Evolutionary conservation across 37 sponge, comb jelly and placozoan genomes (phyloP).

Genomic region (Haliclona indistincta): DNA sequence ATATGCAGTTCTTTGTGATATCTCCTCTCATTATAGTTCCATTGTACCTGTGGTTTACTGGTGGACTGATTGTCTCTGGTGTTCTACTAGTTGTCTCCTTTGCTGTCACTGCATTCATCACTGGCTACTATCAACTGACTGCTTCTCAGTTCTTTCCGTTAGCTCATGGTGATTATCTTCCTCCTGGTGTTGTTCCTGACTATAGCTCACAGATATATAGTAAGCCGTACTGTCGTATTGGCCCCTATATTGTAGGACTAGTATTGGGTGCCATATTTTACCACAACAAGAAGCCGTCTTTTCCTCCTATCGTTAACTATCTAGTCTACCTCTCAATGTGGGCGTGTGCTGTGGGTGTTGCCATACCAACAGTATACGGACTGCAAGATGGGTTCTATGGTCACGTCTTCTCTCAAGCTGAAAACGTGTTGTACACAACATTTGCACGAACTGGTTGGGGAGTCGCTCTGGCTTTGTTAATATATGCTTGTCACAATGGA

Average conservation of each 20-base stretch:
- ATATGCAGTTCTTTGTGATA: conserved; percentile 68
- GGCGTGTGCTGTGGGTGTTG: conserved; percentile 14
- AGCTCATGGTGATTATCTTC: not conserved
- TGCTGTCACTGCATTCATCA: conserved; percentile 14
- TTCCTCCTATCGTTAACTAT: conserved; percentile 15
- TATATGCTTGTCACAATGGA: conserved; percentile 57
- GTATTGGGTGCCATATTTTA: conserved; percentile 55
- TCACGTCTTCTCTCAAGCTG: conserved; percentile 25
- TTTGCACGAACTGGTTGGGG: conserved; percentile 42
- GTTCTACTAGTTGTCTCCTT: not conserved
- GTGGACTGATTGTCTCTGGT: not conserved
- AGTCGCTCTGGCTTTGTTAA: conserved; percentile 34
- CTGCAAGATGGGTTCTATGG: conserved; percentile 39
- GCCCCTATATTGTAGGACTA: conserved; percentile 70
- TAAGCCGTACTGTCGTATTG: conserved; percentile 65
- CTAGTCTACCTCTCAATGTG: conserved; percentile 21
- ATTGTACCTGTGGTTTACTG: conserved; percentile 17
- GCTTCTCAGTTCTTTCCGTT: not conserved
- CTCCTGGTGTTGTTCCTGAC: conserved; percentile 3
- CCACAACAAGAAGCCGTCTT: conserved; percentile 27
- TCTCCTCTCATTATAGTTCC: conserved; percentile 54
- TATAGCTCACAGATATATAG: conserved; percentile 13
- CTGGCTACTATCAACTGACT: conserved; percentile 15
- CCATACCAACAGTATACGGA: conserved; percentile 55
- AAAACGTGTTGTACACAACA: conserved; percentile 25